phyloP scores from a whole-genome alignment of 1,140 invertebrate genomes.

The Pseudomyrmex concolor region DNA sequence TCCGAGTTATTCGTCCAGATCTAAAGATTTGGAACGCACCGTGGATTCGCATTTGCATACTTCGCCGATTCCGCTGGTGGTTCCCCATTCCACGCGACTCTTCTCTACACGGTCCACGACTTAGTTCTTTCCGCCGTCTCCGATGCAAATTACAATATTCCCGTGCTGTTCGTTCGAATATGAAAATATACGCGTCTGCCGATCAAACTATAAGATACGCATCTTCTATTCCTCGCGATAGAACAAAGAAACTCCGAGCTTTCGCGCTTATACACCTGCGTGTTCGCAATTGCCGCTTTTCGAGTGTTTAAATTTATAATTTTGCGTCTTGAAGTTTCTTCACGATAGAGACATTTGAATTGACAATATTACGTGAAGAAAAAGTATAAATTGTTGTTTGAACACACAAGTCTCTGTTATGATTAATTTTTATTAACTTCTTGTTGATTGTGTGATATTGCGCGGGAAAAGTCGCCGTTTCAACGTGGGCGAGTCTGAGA shows the following conservation, averaged over 20 bases:
- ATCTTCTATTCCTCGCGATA: neutral
- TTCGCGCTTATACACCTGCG: neutral
- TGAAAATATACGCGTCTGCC: conserved; percentile 82
- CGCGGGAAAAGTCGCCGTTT: neutral
- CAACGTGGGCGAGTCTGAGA: conserved; percentile 15
- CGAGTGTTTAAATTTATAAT: neutral
- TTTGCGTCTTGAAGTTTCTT: neutral
- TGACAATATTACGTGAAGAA: neutral
- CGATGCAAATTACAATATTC: conserved; percentile 85
- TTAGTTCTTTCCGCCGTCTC: conserved; percentile 82
- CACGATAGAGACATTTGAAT: neutral
- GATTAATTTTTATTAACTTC: conserved; percentile 15
- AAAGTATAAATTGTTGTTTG: neutral
- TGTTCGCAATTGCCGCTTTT: neutral
- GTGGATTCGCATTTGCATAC: conserved; percentile 80
- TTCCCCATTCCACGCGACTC: conserved; percentile 40
- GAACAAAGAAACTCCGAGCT: conserved; percentile 6
- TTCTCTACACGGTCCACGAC: conserved; percentile 71
- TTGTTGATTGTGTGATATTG: conserved; percentile 12
- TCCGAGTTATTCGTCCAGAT: conserved; percentile 69
- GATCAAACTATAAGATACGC: conserved; percentile 79
- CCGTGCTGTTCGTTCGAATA: conserved; percentile 80
- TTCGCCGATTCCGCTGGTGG: conserved; percentile 76
- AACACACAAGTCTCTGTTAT: neutral
- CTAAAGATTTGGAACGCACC: conserved; percentile 73